Base-by-base conservation (phyloP, 92 coral and sea anemone genomes). In the Epizoanthus stellaris region DNA sequence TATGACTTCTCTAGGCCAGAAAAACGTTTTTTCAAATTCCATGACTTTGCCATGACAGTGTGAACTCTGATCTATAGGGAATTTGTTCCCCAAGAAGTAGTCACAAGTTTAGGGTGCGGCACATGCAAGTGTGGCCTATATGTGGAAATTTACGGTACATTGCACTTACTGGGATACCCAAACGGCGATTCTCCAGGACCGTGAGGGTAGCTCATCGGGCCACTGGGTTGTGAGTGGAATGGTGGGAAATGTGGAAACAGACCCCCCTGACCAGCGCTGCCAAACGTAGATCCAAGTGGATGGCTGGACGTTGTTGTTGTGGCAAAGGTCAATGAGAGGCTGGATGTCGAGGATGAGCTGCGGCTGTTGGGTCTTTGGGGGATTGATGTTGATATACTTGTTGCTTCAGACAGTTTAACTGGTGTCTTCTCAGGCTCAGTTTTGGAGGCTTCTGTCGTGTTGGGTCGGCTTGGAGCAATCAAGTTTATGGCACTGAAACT, bases 201-300 rank as follows among this genome's bases (percentile, higher is more conserved):
- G 49, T 90, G 98, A 43, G 90, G 88, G 75, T 94, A 92, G 59
- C 92, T 92, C 73, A 94, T 38, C 21, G 95, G 93, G 49, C 95
- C 94, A 63, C 73, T 63, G 17, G 95, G 81, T 66, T 91, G 93
- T 53, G 95, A 84, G 75, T 88, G 95, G 66, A 92, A 92, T 23
- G 98, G 83, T 15, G 94, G 89, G 88, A 94, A 94, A 80, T 94
- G 98, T 13, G 95, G 95, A 82, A 92, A 94, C 85, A 94, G 84
- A 56, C 91, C 70, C 80, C 93, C 81, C 52, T 90, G 98, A 67
- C 75, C 91, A 68, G 90, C 49, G 76, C 84, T 91, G n/a, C 95
- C 95, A 73, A 85, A 94, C 11, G 95, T 70, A 9, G 98, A 87
- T 58, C 95, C 88, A 63, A 94, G 74, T 40, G 95, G 84, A 88